Evolutionary conservation across 2,797 vertebrate species (phyloP).

Genomic region (Champsocephalus esox): DNA sequence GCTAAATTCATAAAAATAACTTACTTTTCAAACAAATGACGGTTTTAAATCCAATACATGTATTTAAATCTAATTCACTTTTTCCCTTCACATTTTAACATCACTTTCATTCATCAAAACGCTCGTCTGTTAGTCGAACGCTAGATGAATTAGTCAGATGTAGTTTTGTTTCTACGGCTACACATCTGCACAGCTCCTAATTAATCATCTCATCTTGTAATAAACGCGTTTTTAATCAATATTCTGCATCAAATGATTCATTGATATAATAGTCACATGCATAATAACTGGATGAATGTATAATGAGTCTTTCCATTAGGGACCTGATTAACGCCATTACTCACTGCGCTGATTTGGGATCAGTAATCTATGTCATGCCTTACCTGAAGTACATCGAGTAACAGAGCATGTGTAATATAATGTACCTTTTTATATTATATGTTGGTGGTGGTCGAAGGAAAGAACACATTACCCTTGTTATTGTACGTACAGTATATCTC

Average conservation of each 20-base stretch:
- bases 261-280: slow-evolving; percentile 31
- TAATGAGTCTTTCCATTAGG: not conserved
- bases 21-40: no score
- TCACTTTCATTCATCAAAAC: slow-evolving; percentile 9
- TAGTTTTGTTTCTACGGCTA: slow-evolving; percentile 19
- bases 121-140: slow-evolving; percentile 1
- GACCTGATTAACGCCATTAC: slow-evolving; percentile 4
- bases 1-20: no score
- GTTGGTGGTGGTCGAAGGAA: no score
- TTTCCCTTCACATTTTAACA: not conserved
- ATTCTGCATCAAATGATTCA: slow-evolving; percentile 34
- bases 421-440: not conserved
- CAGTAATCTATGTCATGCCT: not conserved
- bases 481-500: no score
- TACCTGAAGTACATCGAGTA: no score
- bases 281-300: slow-evolving; percentile 17
- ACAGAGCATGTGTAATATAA: not conserved
- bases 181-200: slow-evolving; percentile 26
- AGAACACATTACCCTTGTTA: no score
- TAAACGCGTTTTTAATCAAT: slow-evolving; percentile 31
- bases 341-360: not conserved
- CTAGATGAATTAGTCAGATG: slow-evolving; percentile 10
- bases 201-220: slow-evolving; percentile 32
- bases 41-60: not conserved
- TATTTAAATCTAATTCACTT: not conserved